Base-by-base conservation (phyloP, 2,113 vertebrate species). In the Dissostichus mawsoni region DNA sequence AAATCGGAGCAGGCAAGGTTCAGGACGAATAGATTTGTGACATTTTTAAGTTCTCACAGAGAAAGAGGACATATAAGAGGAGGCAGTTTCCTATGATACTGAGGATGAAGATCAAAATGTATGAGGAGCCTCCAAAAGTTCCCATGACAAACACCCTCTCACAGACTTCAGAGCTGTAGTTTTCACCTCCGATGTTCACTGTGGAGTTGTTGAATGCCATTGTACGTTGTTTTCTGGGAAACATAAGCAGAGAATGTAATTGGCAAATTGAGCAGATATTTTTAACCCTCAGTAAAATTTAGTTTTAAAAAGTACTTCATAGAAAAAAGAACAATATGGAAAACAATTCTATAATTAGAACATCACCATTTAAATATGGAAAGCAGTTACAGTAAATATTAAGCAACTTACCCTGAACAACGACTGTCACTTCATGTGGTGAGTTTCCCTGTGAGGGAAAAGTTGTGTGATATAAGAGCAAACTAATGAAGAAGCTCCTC, bases 1-100 rank as follows among this genome's bases (percentile, higher is more conserved):
- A 96, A 80, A 80, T 97, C 95, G 0, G 96, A 96, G 29, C 86
- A 5, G 1, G 93, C 93, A 88, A 97, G 82, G 82, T 95, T 96
- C 29, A 96, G 58, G 14, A 96, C 69, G 74, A 95, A 96, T 2
- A 95, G 50, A 65, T 92, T 94, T 20, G 95, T 96, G 79, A 94
- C 89, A 44, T 89, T 93, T 41, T 56, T 94, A 95, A 82, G 16
- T 92, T 87, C 86, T 92, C 93, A 3, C 81, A 76, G 17, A 17
- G 3, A 3, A 63, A 0, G 2, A 95, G 67, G 17, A 72, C 25
- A 10, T n/a, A 80, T 4, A 94, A 9, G 8, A 95, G 83, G 33
- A 93, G 56, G 5, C 18, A 0, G 41, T 95, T 94, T 11, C 89
- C 90, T 3, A 74, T 8, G 4, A 92, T 0, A 23, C 93, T 91